Evolutionary conservation across 2,113 vertebrate genomes (phyloP), one percentile per base, ranked within the genome.

Genomic region (Bubo blakistoni): DNA sequence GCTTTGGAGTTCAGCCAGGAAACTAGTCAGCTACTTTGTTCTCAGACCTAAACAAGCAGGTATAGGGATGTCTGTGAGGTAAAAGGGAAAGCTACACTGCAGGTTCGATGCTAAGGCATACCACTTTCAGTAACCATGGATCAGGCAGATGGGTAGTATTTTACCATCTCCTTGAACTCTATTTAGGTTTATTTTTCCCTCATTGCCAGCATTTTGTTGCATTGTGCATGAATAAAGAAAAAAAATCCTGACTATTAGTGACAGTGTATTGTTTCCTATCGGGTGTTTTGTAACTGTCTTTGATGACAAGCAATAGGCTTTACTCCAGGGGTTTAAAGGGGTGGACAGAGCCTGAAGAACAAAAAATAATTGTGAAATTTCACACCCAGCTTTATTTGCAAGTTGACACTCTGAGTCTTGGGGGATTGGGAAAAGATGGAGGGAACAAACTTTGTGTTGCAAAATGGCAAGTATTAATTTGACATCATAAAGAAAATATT

Each of bases 161-260:
- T 72, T 74, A 15, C 19, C 5, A 27, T 29, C n/a, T 55, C 26
- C 47, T 47, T 52, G 52, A 78, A 38, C 8, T 86, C 29, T 71
- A 5, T 36, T 51, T 66, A 49, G 6, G 13, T 59, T 67, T 79
- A 46, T 67, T 84, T 92, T 92, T 91, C 7, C 6, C 18, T 66
- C 74, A 6, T 69, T 89, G 15, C 13, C 30, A 89, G 10, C 24
- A 74, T 81, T 92, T 86, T 66, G 10, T 62, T 81, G 38, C 49
- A 55, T 11, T 42, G 9, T 65, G 11, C 0, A 3, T 1, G 13
- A 80, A 51, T 6, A 70, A 84, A 72, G 17, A 0, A 13, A 63
- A 16, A 26, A 54, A 55, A 62, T 19, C 38, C 25, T 73, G 26
- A n/a, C 21, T 38, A 2, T 49, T 69, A 54, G 11, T 62, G 27